Conservation (phyloP, 2,797 vertebrate genomes). For the Potorous gilbertii region DNA sequence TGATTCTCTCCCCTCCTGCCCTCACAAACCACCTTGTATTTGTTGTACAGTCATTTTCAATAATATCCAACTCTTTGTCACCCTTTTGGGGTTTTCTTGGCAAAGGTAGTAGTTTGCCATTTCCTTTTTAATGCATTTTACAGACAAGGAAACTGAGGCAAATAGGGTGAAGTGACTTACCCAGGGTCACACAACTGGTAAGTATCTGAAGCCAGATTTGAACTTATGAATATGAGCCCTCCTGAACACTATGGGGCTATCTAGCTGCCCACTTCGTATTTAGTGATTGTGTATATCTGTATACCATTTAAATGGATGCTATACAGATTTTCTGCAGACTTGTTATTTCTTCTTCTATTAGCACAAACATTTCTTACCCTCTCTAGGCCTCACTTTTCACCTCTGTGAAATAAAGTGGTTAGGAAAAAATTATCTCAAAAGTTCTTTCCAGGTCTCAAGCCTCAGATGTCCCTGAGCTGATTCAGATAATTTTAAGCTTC, state of each 20-base stretch:
- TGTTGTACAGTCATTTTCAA: not conserved
- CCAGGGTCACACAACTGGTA: not conserved
- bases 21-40: not conserved
- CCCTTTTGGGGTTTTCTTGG: not conserved
- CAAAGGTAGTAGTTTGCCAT: not conserved
- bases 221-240: not conserved
- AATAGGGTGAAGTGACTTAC: not conserved
- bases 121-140: not conserved
- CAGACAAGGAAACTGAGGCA: not conserved
- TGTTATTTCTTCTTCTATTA: not conserved
- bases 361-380: not conserved
- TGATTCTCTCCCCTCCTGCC: not conserved
- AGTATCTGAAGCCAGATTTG: not conserved
- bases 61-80: not conserved
- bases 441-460: not conserved
- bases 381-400: slow-evolving; percentile 5
- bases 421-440: not conserved
- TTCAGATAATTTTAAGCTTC: not conserved
- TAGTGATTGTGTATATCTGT: not conserved
- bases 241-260: not conserved
- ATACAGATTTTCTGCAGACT: not conserved
- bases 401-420: not conserved
- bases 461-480: not conserved
- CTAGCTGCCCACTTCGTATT: not conserved
- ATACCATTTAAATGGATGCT: not conserved